Percentiles rank a stretch among this genome's conserved stretches.
phyloP scores from a whole-genome alignment of 2,113 vertebrate genomes.

The Diadophis punctatus region DNA sequence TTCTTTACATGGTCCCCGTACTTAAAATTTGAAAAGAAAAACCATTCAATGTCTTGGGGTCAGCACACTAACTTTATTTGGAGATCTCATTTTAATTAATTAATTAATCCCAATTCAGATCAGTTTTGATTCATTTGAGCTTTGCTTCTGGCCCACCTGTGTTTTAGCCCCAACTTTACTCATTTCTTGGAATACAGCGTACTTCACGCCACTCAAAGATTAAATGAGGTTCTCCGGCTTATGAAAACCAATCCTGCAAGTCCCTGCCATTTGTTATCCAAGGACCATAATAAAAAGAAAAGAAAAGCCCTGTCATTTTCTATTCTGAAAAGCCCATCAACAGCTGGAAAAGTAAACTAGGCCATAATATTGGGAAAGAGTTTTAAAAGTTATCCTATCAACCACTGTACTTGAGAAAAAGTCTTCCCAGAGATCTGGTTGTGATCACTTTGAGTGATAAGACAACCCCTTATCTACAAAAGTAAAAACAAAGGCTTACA shows the following conservation, averaged over 20 bases:
- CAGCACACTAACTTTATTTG: background rate
- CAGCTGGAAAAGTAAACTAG: background rate
- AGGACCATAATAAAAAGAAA: background rate
- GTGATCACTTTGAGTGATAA: background rate
- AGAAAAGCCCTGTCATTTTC: background rate
- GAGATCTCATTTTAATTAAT: background rate
- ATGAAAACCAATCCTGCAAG: background rate
- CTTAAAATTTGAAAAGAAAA: background rate
- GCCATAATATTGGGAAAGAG: background rate
- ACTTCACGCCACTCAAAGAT: background rate
- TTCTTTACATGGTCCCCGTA: background rate
- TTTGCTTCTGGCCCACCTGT: background rate
- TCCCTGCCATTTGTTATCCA: background rate
- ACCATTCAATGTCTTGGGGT: background rate
- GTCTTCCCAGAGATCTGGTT: background rate
- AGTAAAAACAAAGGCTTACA: background rate
- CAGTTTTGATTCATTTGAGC: background rate
- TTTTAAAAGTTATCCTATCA: background rate
- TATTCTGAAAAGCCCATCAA: background rate
- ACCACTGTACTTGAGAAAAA: background rate
- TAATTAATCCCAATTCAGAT: background rate
- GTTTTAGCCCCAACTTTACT: background rate
- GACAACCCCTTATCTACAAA: background rate
- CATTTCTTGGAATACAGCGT: background rate
- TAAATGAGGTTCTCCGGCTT: background rate